Evolutionary conservation across 2,797 vertebrate genomes (phyloP), one percentile per base, ranked within the genome.

Genomic region (Ctenochaetus hawaiiensis): DNA sequence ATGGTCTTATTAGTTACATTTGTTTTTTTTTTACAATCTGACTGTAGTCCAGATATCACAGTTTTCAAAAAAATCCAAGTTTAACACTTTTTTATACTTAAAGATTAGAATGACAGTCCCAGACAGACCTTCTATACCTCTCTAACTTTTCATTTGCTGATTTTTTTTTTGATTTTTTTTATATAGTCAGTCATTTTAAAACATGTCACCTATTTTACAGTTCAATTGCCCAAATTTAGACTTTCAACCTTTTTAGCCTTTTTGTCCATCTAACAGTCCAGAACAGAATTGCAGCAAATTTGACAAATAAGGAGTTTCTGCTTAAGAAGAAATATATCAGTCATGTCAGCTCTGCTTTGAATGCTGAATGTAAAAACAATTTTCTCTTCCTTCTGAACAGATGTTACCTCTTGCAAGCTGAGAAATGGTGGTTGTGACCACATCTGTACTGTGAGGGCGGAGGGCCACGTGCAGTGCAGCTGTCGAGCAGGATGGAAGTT

Each of bases 381-480:
- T 47, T 30, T 0, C 53, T 64, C 58, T 17, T 47, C 2, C 14
- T 30, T 41, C 22, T 54, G 16, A 64, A 17, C 85, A 96, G 96
- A 95, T 75, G 89, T 94, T 17, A 94, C 93, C 8, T 94, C 95
- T 0, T 96, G 96, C 76, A 84, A 82, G 48, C 83, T 92, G 76
- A 91, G 93, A 68, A 96, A 96, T 16, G 95, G 94, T 0, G 96
- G 96, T 2, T 96, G 96, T 51, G 90, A 93, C 8, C 95, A 96
- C 30, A 1, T 59, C 1, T 96, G 96, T 53, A 81, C 81, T 0
- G 22, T 92, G 52, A 77, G 85, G 14, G 88, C 89, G 0, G 93
- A 94, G 43, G 92, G 92, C 2, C 85, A 37, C 2, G 65, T 95
- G 47, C 88, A 88, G 65, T 96, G 96, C 70, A 89, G 90, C 89